Conservation (phyloP, 2,797 vertebrate species). For the Smutsia gigantea region DNA sequence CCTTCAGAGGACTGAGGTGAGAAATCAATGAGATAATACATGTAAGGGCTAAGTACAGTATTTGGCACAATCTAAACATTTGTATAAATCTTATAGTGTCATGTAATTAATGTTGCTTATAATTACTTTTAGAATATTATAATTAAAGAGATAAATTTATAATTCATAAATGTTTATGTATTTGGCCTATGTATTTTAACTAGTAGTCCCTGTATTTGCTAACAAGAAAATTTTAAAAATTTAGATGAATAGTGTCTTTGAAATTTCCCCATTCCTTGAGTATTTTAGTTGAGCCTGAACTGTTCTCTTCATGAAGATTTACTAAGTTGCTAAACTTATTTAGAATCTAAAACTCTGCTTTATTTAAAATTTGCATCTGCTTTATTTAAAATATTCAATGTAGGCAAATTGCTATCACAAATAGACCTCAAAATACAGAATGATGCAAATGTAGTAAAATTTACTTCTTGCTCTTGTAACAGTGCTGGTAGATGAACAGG, state of each 20-base stretch:
- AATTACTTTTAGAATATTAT: slow-evolving; percentile 24
- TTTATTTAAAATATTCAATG: not conserved
- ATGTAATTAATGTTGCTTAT: slow-evolving; percentile 14
- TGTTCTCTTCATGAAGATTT: slow-evolving; percentile 16
- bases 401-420: not conserved
- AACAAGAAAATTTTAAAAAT: not conserved
- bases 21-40: not conserved
- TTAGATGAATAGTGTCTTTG: not conserved
- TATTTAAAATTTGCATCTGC: not conserved
- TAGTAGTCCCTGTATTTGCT: slow-evolving; percentile 37
- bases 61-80: slow-evolving; percentile 7
- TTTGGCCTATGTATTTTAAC: slow-evolving; percentile 28
- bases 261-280: slow-evolving; percentile 11
- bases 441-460: not conserved
- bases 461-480: slow-evolving; percentile 21
- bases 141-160: slow-evolving; percentile 33
- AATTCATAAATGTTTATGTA: not conserved
- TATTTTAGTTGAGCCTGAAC: slow-evolving; percentile 3
- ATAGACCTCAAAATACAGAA: not conserved
- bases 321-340: slow-evolving; percentile 22
- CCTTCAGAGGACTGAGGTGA: not conserved
- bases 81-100: not conserved
- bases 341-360: not conserved
- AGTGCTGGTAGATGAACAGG: not conserved
- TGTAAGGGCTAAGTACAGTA: not conserved